phyloP scores from a whole-genome alignment of 2,113 vertebrate genomes.

The Pungitius pungitius region DNA sequence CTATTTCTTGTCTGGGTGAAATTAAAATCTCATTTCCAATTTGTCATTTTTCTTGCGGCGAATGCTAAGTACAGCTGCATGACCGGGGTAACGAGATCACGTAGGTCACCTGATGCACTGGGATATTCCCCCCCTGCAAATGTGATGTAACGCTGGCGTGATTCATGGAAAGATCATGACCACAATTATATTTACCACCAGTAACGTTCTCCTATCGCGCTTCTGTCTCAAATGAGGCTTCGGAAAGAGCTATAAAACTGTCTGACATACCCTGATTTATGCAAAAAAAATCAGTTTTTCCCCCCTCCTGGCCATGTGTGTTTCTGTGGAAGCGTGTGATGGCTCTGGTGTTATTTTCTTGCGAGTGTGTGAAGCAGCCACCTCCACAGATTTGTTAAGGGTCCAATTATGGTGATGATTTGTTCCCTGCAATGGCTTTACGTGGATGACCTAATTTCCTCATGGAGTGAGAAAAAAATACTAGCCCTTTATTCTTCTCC shows the following conservation, averaged over 20 bases:
- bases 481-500: constrained; percentile 26
- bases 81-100: constrained; percentile 22
- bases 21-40: constrained; percentile 1
- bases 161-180: constrained; percentile 74
- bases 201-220: constrained; percentile 67
- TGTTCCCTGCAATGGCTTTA: constrained; percentile 71
- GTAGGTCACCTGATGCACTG: constrained; percentile 39
- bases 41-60: constrained; percentile 6
- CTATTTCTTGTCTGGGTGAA: background rate
- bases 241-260: constrained; percentile 72
- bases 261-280: constrained; percentile 70
- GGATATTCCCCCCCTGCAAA: constrained; percentile 14
- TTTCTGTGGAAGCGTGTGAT: constrained; percentile 31
- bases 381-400: constrained; percentile 73
- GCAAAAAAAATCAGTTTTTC: constrained; percentile 50
- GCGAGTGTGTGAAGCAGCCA: constrained; percentile 50
- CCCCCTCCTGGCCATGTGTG: constrained; percentile 40
- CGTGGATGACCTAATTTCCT: constrained; percentile 81
- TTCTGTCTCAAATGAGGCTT: constrained; percentile 72
- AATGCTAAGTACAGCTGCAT: constrained; percentile 4
- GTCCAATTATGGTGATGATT: constrained; percentile 80
- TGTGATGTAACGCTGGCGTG: constrained; percentile 41
- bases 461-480: constrained; percentile 49
- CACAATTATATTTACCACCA: constrained; percentile 78
- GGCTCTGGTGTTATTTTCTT: constrained; percentile 35